Conservation (phyloP, 1,140 invertebrate species). For the Thalassaphorura encarpata region DNA sequence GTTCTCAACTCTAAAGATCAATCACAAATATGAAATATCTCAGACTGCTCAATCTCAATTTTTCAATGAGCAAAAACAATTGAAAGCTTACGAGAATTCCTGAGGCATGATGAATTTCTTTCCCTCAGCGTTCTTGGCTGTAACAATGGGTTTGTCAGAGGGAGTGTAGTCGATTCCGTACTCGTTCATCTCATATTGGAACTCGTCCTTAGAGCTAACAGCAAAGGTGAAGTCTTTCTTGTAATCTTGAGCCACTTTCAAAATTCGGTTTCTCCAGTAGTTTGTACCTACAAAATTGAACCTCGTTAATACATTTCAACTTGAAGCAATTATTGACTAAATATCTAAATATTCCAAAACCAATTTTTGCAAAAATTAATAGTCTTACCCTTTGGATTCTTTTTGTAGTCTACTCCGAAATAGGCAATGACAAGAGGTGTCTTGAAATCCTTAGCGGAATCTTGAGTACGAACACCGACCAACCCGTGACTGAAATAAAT, state of each 20-base stretch:
- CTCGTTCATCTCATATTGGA: slow-evolving; percentile 87
- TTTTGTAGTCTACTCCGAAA: slow-evolving; percentile 90
- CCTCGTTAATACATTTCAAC: too few relatives aligned
- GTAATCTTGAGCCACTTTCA: slow-evolving; percentile 88
- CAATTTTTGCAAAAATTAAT: background rate
- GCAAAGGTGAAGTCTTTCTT: slow-evolving; percentile 71
- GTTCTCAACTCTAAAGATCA: slow-evolving; percentile 59
- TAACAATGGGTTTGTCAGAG: slow-evolving; percentile 79
- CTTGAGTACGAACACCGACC: slow-evolving; percentile 75
- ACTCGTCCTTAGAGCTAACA: slow-evolving; percentile 82
- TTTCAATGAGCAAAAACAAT: background rate
- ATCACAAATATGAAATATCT: slow-evolving; percentile 22
- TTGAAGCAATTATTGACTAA: too few relatives aligned
- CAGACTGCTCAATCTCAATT: too few relatives aligned
- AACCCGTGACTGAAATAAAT: slow-evolving; percentile 68
- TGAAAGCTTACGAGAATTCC: slow-evolving; percentile 68
- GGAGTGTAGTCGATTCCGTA: slow-evolving; percentile 80
- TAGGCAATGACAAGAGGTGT: slow-evolving; percentile 85
- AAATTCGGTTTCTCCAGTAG: slow-evolving; percentile 95
- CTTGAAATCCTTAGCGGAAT: slow-evolving; percentile 74
- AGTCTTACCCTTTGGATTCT: slow-evolving; percentile 72
- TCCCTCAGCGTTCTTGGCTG: slow-evolving; percentile 66
- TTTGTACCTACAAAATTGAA: slow-evolving; percentile 65
- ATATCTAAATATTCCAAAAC: too few relatives aligned
- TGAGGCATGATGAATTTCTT: slow-evolving; percentile 84